Percentiles rank a stretch among this genome's conserved stretches.
Evolutionary conservation across 1,140 invertebrate species (phyloP).

Genomic region (Aphelinus certus): DNA sequence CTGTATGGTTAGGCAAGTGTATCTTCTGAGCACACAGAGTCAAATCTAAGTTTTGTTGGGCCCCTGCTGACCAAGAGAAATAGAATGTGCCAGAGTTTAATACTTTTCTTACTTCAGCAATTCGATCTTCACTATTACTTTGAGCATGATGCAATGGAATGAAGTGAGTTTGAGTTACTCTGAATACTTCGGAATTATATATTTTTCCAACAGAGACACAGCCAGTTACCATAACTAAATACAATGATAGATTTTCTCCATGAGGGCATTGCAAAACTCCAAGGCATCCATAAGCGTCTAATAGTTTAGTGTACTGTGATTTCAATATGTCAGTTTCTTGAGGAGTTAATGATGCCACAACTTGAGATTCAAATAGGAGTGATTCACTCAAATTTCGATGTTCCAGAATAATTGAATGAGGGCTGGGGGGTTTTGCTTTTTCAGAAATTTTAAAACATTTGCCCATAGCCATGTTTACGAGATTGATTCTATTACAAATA

Average conservation of each 20-base stretch:
- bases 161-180: slow-evolving; percentile 91
- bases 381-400: too few species aligned
- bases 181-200: slow-evolving; percentile 90
- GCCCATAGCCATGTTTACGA: too few species aligned
- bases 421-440: too few species aligned
- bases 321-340: slow-evolving; percentile 89
- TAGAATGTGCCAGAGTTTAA: slow-evolving; percentile 97
- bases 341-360: slow-evolving; percentile 61
- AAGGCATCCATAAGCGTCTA: slow-evolving; percentile 93
- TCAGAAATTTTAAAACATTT: too few species aligned
- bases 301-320: slow-evolving; percentile 86
- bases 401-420: too few species aligned
- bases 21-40: slow-evolving; percentile 92
- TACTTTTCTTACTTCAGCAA: slow-evolving; percentile 83
- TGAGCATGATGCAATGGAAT: slow-evolving; percentile 85
- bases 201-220: slow-evolving; percentile 96
- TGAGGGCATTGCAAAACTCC: slow-evolving; percentile 88
- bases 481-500: too few species aligned
- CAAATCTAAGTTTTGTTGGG: slow-evolving; percentile 78
- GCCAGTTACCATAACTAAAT: slow-evolving; percentile 92
- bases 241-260: slow-evolving; percentile 84
- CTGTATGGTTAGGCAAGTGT: slow-evolving; percentile 80
- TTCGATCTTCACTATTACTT: slow-evolving; percentile 81
- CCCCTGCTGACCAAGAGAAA: slow-evolving; percentile 81
- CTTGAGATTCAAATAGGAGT: too few species aligned